A percentile compares a stretch with the other conserved stretches of the same genome.
Evolutionary conservation across 2,888 invertebrate genomes (phyloP).

Genomic region (Octonoba sinensis): DNA sequence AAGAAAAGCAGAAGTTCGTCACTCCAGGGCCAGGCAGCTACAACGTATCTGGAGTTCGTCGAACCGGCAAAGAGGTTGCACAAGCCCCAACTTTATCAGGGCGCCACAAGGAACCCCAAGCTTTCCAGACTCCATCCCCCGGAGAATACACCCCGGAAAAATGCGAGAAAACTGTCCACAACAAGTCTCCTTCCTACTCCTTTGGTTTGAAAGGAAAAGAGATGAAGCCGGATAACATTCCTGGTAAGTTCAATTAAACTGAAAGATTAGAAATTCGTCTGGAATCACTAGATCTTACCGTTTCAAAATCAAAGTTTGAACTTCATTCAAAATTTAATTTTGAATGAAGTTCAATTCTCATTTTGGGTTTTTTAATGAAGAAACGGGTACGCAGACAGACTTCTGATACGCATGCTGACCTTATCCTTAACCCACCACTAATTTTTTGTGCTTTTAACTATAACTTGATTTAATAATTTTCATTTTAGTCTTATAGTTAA

Average conservation of each 20-base stretch:
- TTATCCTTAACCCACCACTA: no score
- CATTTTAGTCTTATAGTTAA: no score
- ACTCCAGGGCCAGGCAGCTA: constrained; percentile 93
- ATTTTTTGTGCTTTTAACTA: no score
- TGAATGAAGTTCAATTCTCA: no score
- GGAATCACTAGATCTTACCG: no score
- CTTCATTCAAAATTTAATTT: no score
- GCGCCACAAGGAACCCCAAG: constrained; percentile 79
- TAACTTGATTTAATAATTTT: no score
- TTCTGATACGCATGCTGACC: no score
- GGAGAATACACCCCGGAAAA: constrained; percentile 55
- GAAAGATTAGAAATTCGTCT: not conserved
- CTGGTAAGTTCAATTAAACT: constrained; percentile 23
- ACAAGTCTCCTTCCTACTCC: constrained; percentile 82
- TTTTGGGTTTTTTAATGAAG: no score
- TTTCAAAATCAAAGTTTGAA: no score
- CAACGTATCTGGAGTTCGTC: constrained; percentile 86
- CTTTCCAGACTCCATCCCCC: constrained; percentile 70
- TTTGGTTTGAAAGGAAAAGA: constrained; percentile 85
- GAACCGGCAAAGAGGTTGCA: constrained; percentile 83
- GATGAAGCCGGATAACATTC: constrained; percentile 71
- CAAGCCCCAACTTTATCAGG: constrained; percentile 85
- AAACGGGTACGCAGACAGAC: no score
- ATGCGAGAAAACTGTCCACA: constrained; percentile 68
- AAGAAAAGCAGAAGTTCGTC: constrained; percentile 74